Base-by-base conservation (phyloP, 2,797 vertebrate species). In the Karalla daura region DNA sequence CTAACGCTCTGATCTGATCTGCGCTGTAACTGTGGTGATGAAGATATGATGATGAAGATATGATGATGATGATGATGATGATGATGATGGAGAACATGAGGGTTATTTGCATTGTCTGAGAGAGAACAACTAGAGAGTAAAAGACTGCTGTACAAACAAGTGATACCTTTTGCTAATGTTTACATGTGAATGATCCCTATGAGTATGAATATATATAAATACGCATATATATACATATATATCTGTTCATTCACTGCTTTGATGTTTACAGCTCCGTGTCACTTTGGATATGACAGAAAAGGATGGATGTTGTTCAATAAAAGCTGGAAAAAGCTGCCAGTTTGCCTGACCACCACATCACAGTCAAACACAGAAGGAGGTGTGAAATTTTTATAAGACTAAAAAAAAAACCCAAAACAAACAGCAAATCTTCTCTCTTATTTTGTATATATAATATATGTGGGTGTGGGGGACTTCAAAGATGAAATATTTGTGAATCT, bases 111-210 rank as follows among this genome's bases (percentile, higher is more conserved):
- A n/a, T 32, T 14, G 27, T 25, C 25, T 32, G 36, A 58, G 20
- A 20, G 4, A 36, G 23, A 36, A 23, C 9, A 35, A 30, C 45
- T 55, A 35, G 5, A 1, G 17, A 17, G n/a, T n/a, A 13, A 33
- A 11, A 33, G 14, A 33, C 3, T 30, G 28, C n/a, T n/a, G 10
- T 7, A 6, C 28, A 33, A 33, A 39, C 25, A 79, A 86, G 71
- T 84, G 64, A 76, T 66, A 54, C 68, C 52, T 72, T 85, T 53
- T 59, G 21, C 66, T 55, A 53, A 78, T 70, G 84, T 90, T 91
- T 89, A 88, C 86, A 88, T 74, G 69, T 60, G 49, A 80, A 50
- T 43, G 43, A 81, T 62, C 32, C 53, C 35, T 20, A 65, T 49
- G 40, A 75, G 17, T 81, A 55, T 64, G n/a, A n/a, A 52, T 44